Conservation (phyloP, 1,140 invertebrate species). For the Ceratina australensis region DNA sequence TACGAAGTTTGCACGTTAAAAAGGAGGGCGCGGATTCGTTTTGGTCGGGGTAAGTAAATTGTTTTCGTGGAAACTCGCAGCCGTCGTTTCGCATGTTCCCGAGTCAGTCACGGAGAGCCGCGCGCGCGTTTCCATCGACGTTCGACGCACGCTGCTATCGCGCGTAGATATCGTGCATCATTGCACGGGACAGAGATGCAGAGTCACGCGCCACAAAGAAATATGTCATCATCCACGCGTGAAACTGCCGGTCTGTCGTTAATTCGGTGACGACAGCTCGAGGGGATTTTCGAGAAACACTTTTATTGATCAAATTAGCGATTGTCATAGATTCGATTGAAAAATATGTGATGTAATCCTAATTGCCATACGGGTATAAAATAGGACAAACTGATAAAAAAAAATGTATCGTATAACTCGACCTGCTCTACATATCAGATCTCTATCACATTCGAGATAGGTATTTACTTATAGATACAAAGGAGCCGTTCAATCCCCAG, state of each 20-base stretch:
- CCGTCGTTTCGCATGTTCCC: constrained; percentile 59
- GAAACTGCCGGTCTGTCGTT: constrained; percentile 19
- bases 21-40: constrained; percentile 38
- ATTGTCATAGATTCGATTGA: too few species aligned
- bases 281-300: neutral
- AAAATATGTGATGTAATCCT: too few species aligned
- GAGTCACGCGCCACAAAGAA: constrained; percentile 47
- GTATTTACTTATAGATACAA: too few species aligned
- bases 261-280: neutral
- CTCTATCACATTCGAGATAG: too few species aligned
- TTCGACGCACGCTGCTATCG: constrained; percentile 32
- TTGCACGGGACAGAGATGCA: constrained; percentile 54
- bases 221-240: constrained; percentile 40
- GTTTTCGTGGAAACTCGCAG: constrained; percentile 56
- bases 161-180: constrained; percentile 61
- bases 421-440: too few species aligned
- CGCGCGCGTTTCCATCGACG: constrained; percentile 6
- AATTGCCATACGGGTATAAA: too few species aligned
- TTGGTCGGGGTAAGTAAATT: constrained; percentile 49
- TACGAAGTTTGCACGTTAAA: constrained; percentile 33
- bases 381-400: neutral
- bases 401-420: neutral
- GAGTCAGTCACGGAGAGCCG: constrained; percentile 37
- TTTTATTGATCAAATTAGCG: neutral
- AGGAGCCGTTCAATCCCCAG: too few species aligned